Percentiles rank a stretch among this genome's conserved stretches.
These are phyloP conservation scores for Tribolium freemani DNA, from an alignment of 2,888 invertebrate genomes.

Conservation along the genomic window DNA sequence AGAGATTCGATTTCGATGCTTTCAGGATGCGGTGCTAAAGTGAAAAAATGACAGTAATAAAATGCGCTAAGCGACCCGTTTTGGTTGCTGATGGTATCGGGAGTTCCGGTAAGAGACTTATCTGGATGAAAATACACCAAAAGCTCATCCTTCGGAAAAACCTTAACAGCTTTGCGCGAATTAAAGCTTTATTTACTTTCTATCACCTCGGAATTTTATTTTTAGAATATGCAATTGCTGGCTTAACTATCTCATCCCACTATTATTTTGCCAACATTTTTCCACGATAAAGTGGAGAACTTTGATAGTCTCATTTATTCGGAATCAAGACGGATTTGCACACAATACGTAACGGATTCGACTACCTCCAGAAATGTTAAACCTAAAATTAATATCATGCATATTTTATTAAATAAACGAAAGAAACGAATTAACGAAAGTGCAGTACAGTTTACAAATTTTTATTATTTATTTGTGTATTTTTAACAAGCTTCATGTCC, in stretches of 20 bases:
- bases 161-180: constrained; percentile 5
- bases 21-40: constrained; percentile 17
- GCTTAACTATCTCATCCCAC: neutral
- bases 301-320: constrained; percentile 12
- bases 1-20: constrained; percentile 21
- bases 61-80: constrained; percentile 30
- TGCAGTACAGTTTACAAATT: neutral
- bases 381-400: constrained; percentile 29
- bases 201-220: neutral
- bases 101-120: constrained; percentile 33
- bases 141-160: constrained; percentile 39
- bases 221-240: too few species aligned
- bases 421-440: neutral
- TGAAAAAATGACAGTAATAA: constrained; percentile 33
- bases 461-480: neutral
- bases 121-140: constrained; percentile 36
- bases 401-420: constrained; percentile 23
- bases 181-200: neutral
- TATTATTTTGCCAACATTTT: neutral
- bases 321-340: constrained; percentile 22
- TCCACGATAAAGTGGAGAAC: neutral
- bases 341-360: neutral
- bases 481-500: neutral
- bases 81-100: constrained; percentile 25
- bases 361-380: neutral